Base-by-base conservation (phyloP, 2,113 vertebrate genomes). In the Pleuronectes platessa region DNA sequence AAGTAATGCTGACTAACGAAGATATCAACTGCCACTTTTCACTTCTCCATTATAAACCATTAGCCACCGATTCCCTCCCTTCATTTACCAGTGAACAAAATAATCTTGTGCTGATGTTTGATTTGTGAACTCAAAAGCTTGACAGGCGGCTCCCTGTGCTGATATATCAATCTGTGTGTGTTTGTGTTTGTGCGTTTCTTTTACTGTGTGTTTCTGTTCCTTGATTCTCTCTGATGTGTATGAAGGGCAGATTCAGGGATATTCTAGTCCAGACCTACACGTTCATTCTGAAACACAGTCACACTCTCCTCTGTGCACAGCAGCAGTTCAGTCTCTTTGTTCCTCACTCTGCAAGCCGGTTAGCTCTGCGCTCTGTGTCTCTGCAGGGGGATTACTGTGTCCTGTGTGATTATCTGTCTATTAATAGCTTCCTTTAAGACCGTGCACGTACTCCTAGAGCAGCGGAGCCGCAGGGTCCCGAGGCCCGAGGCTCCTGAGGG, bases 391-490 rank as follows among this genome's bases (percentile, higher is more conserved):
- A 91, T 92, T 91, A 90, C 81, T 58, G 76, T 24, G 61, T 83
- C 86, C 90, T 81, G 77, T 84, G 86, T 85, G 83, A 88, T 90
- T 87, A 90, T 87, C 76, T 78, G 74, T 87, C 90, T 92, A 92
- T 90, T 86, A 87, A 89, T 92, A 92, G 78, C 69, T 86, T 79
- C 79, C 86, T 90, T 88, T 88, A 87, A 90, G 88, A 81, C 70
- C 53, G 54, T 75, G 82, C 78, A 75, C 81, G 82, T 84, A 71
- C 68, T 79, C 68, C 77, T 64, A 70, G 78, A 81, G 78, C 3
- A 9, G 53, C 55, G 47, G 63, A 40, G 69, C 72, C 55, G 72
- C 65, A 81, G 74, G 49, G 47, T 64, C 73, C 61, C 0, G 23
- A 47, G 51, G 61, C 79, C 55, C 9, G 2, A 9, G 18, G 20